Evolutionary conservation across 2,888 invertebrate species (phyloP).

Genomic region (Chelonus formosanus): DNA sequence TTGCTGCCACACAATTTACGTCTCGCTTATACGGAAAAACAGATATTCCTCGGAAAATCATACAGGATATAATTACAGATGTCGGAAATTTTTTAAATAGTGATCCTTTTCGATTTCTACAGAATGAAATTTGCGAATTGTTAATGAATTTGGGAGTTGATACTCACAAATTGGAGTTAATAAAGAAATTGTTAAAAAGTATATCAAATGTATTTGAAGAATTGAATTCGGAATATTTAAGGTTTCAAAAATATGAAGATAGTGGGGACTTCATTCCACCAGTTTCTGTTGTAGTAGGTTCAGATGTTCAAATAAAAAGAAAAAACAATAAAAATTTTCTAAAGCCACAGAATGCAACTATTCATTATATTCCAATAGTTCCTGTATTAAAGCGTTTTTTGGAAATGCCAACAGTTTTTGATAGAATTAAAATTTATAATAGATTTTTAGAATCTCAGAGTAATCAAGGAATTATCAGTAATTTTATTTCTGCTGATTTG

Average conservation of each 20-base stretch:
- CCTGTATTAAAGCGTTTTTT: slow-evolving; percentile 30
- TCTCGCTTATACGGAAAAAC: not conserved
- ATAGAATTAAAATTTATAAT: slow-evolving; percentile 14
- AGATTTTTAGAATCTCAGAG: slow-evolving; percentile 1
- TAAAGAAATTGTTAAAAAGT: not conserved
- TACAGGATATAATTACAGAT: not conserved
- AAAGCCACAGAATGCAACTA: not conserved
- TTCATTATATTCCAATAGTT: slow-evolving; percentile 22
- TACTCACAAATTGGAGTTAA: not conserved
- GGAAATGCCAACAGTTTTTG: slow-evolving; percentile 23
- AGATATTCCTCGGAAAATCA: not conserved
- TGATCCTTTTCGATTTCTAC: not conserved
- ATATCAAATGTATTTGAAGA: slow-evolving; percentile 6
- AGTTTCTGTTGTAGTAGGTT: slow-evolving; percentile 7
- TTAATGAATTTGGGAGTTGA: too few species aligned
- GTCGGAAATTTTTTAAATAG: not conserved
- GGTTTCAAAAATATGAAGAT: slow-evolving; percentile 23
- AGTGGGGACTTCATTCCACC: slow-evolving; percentile 8
- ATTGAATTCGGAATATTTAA: slow-evolving; percentile 16
- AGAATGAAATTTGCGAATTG: slow-evolving; percentile 7
- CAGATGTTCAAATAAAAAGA: not conserved
- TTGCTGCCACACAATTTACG: not conserved
- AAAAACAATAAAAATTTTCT: too few species aligned
- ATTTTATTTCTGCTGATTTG: slow-evolving; percentile 24
- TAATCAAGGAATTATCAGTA: slow-evolving; percentile 11